A percentile compares a stretch with the other conserved stretches of the same genome.
Evolutionary conservation across 2,113 vertebrate species (phyloP).

Genomic region (Tetrax tetrax): DNA sequence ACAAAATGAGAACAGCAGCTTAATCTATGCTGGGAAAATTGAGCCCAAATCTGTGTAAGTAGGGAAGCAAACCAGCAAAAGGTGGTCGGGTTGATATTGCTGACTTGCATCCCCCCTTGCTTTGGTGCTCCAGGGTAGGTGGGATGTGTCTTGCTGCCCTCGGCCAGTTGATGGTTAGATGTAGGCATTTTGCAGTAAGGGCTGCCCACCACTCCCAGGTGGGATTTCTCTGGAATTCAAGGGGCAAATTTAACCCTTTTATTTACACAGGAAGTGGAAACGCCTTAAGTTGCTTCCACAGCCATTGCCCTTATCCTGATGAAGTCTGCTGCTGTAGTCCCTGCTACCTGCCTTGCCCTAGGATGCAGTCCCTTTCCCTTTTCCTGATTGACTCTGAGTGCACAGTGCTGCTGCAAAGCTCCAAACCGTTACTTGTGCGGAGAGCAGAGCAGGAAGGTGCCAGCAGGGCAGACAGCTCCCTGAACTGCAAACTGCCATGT

Average conservation of each 20-base stretch:
- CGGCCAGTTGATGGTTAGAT: neutral
- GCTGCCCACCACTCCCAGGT: neutral
- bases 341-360: neutral
- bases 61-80: neutral
- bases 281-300: neutral
- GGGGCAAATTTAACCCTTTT: neutral
- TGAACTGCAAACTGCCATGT: neutral
- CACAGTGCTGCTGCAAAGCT: neutral
- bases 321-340: neutral
- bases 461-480: neutral
- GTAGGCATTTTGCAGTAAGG: neutral
- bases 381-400: fast-evolving
- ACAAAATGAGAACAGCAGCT: neutral
- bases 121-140: neutral
- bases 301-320: neutral
- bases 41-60: neutral
- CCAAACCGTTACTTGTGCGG: neutral
- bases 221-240: neutral
- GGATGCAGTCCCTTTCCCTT: neutral
- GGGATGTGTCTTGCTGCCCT: neutral
- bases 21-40: neutral
- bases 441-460: neutral
- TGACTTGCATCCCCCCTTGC: neutral
- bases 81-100: too few species aligned
- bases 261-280: neutral